Percentiles rank a stretch among this genome's conserved stretches.
phyloP scores from a whole-genome alignment of 2,888 invertebrate genomes.

The Drosophila formosana region DNA sequence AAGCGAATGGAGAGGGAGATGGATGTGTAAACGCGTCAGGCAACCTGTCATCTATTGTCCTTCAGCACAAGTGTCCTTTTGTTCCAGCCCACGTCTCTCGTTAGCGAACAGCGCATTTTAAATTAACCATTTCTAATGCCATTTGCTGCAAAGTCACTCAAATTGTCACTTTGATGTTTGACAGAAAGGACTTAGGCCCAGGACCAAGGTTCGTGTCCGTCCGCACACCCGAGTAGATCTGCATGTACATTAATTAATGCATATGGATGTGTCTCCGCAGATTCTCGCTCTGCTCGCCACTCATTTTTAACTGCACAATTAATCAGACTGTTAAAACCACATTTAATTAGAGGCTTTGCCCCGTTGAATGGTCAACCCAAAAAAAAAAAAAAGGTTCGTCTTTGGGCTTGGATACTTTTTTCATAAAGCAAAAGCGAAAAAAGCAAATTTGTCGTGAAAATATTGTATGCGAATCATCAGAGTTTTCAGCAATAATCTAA shows the following conservation, averaged over 20 bases:
- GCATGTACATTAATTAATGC: slow-evolving; percentile 44
- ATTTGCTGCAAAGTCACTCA: slow-evolving; percentile 70
- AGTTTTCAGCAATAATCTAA: neutral
- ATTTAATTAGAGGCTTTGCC: slow-evolving; percentile 68
- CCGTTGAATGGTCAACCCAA: slow-evolving; percentile 35
- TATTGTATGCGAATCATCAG: slow-evolving; percentile 2
- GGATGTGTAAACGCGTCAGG: slow-evolving; percentile 33
- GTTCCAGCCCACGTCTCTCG: slow-evolving; percentile 44
- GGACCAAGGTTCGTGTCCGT: slow-evolving; percentile 4
- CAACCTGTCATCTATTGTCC: slow-evolving; percentile 71
- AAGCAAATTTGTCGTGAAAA: neutral
- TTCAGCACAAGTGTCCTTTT: slow-evolving; percentile 75
- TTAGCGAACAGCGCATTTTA: slow-evolving; percentile 69
- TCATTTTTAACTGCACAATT: slow-evolving; percentile 69
- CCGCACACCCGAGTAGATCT: neutral
- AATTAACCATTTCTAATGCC: slow-evolving; percentile 66
- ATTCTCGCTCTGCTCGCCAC: slow-evolving; percentile 18
- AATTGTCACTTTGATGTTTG: slow-evolving; percentile 79
- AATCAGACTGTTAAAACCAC: slow-evolving; percentile 70
- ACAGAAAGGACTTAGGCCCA: slow-evolving; percentile 42
- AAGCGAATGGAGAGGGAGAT: neutral
- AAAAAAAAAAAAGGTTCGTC: slow-evolving; percentile 20
- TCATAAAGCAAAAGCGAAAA: too few relatives aligned
- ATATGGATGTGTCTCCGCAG: slow-evolving; percentile 50
- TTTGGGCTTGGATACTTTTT: slow-evolving; percentile 5